Evolutionary conservation across 2,797 vertebrate species (phyloP), one percentile per base, ranked within the genome.

Genomic region (Megaceryle alcyon): DNA sequence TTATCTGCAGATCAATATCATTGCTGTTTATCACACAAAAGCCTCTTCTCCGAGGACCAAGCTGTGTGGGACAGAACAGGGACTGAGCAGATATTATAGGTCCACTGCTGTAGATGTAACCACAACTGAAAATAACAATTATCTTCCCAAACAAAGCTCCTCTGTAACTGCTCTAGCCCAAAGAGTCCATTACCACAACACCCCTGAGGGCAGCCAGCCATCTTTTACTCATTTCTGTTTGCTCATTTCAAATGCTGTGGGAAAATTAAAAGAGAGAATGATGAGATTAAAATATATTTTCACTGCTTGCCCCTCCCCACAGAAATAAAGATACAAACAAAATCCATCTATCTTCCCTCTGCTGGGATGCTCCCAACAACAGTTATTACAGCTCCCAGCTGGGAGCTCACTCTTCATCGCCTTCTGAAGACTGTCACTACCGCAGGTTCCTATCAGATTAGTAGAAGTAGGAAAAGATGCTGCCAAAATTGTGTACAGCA

Each of bases 101-200:
- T 90, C 60, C 59, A 10, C 26, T 69, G 86, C 61, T 86, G 29
- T 28, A 91, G 83, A 86, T 69, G 56, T 80, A 96, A 82, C 79
- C 82, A 82, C 78, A 82, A 95, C 14, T 85, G 79, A 91, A 96
- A 96, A 94, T 60, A 90, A 68, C 88, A 84, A 89, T 95, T 96
- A 95, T 80, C 59, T 88, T 92, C 83, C 91, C 86, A 90, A 92
- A 88, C 63, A 92, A 86, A 92, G 63, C 61, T 82, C 66, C 84
- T 77, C 82, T 69, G 57, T 54, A 94, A 80, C 66, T 91, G 64
- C 57, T 65, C 10, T 5, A 53, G 56, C 64, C 94, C 73, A 6
- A 53, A 72, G 73, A 94, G 80, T n/a, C n/a, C 39, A 29, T 85
- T 44, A 88, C 28, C 59, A 57, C 70, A 86, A 84, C 10, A 77